Percentiles rank a stretch among this genome's conserved stretches.
Evolutionary conservation across 2,113 vertebrate species (phyloP).

Genomic region (Rhinichthys klamathensis): DNA sequence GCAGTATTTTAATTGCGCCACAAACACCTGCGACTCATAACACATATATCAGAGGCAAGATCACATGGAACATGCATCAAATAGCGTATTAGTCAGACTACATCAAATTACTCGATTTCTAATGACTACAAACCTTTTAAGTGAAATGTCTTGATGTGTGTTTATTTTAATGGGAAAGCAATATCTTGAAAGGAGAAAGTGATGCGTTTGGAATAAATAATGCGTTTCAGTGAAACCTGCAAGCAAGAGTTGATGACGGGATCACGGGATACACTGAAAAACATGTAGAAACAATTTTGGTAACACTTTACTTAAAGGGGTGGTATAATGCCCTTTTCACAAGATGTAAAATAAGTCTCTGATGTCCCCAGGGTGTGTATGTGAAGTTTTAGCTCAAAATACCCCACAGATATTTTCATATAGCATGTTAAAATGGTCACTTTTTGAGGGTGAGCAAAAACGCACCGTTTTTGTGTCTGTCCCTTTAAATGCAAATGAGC

Average conservation of each 20-base stretch:
- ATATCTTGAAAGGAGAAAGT: neutral
- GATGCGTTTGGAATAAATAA: neutral
- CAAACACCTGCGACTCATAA: neutral
- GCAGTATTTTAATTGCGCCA: neutral
- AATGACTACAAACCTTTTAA: constrained; percentile 1
- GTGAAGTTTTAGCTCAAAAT: no score
- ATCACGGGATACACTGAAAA: no score
- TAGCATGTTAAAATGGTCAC: no score
- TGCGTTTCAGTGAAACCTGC: neutral
- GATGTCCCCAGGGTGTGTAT: no score
- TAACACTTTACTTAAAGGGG: no score
- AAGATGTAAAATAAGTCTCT: no score
- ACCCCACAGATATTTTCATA: no score
- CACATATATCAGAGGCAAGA: neutral
- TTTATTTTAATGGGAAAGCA: neutral
- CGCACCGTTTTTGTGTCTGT: no score
- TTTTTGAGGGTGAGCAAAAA: no score
- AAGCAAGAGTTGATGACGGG: neutral
- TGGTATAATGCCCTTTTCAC: no score
- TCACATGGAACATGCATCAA: neutral
- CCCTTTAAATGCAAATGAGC: no score
- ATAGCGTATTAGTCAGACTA: constrained; percentile 3
- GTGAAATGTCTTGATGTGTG: neutral
- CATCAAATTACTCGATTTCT: neutral
- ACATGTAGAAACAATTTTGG: no score